Percentiles rank a stretch among this genome's conserved stretches.
Evolutionary conservation across 2,113 vertebrate species (phyloP).

Genomic region (Chinchilla lanigera): DNA sequence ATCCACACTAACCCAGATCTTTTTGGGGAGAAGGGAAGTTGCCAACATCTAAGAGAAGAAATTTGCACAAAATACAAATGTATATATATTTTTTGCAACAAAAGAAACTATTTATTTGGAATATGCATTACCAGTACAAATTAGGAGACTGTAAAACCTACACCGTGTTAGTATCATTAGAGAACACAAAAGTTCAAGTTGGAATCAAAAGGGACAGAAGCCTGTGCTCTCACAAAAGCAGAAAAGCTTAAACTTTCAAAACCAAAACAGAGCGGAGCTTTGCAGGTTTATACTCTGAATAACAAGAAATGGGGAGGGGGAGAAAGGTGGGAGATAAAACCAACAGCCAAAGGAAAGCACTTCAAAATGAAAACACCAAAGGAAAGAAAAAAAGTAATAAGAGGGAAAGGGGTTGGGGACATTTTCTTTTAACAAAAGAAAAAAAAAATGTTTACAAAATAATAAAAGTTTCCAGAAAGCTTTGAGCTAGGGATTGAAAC

Average conservation of each 20-base stretch:
- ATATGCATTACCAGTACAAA: conserved; percentile 99
- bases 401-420: conserved; percentile 49
- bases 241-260: conserved; percentile 92
- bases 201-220: conserved; percentile 92
- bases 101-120: conserved; percentile 98
- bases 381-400: conserved; percentile 18
- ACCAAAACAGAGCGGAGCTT: conserved; percentile 90
- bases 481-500: conserved; percentile 75
- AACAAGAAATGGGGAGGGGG: conserved; percentile 78
- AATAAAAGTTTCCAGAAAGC: conserved; percentile 81
- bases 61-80: conserved; percentile 69
- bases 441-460: conserved; percentile 80
- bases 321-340: not conserved
- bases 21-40: not conserved
- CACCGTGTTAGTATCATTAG: conserved; percentile 93
- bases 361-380: conserved; percentile 75
- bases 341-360: conserved; percentile 77
- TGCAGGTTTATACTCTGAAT: conserved; percentile 88
- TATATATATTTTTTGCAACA: conserved; percentile 89
- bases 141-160: conserved; percentile 96
- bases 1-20: not conserved
- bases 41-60: conserved; percentile 25
- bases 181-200: conserved; percentile 91
- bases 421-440: conserved; percentile 85
- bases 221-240: conserved; percentile 93